Conservation (phyloP, 2,888 invertebrate genomes). For the Sepioteuthis lessoniana region DNA sequence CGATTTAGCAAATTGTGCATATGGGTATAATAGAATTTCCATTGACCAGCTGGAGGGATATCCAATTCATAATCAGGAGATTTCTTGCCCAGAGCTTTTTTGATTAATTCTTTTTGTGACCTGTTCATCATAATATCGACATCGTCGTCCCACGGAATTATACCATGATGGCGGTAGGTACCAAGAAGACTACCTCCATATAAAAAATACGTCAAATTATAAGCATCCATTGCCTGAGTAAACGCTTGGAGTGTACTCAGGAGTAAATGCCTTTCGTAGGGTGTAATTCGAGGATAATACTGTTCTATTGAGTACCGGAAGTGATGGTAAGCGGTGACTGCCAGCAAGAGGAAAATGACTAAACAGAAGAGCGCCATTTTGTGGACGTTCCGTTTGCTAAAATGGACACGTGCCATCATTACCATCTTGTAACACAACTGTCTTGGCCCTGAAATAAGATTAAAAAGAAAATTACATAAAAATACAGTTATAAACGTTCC, state of each 20-base stretch:
- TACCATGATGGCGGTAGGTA: conserved; percentile 53
- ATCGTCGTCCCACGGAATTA: conserved; percentile 56
- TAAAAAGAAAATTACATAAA: neutral
- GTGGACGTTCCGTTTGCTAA: neutral
- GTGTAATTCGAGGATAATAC: neutral
- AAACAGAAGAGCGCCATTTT: neutral
- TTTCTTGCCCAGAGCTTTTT: conserved; percentile 39
- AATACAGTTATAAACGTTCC: neutral
- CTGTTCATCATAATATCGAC: conserved; percentile 53
- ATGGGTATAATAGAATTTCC: conserved; percentile 58
- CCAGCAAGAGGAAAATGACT: neutral
- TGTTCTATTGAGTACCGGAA: neutral
- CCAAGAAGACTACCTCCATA: conserved; percentile 54
- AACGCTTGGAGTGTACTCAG: conserved; percentile 25
- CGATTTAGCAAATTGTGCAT: conserved; percentile 54
- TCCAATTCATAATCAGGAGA: neutral
- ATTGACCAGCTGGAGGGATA: neutral
- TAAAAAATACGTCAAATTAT: conserved; percentile 52
- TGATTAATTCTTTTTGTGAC: conserved; percentile 46
- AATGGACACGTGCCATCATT: neutral
- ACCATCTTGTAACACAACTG: neutral
- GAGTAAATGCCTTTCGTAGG: neutral
- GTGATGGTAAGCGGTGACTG: neutral
- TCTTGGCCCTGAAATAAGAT: neutral
- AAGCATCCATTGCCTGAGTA: conserved; percentile 23